Base-by-base conservation (phyloP, 2,888 invertebrate genomes). In the Leptopilina myrica region DNA sequence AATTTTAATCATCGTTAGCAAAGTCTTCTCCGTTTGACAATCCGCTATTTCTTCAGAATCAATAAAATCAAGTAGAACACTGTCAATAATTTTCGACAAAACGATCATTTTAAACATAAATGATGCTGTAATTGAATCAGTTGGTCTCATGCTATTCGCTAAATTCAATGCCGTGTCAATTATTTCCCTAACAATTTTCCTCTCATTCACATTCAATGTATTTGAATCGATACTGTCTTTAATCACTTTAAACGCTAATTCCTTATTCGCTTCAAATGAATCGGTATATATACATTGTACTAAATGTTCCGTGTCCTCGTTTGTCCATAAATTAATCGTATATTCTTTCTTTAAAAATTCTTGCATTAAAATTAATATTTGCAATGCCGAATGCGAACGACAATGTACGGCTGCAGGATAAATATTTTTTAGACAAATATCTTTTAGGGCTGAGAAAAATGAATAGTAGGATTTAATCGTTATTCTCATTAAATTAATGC, bases 231-330 rank as follows among this genome's bases (percentile, higher is more conserved):
- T 26, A 84, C 49, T 64, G 79, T 81, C 79, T 77, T 91, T 90
- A 11, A 96, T 90, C 76, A 96, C 92, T 3, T 93, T 92, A 11
- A 95, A 92, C 0, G 95, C 95, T 78, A 95, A 89, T 0, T 92
- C 92, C 89, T 97, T 97, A 89, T 97, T 97, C 9, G 92, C 92
- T 89, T 97, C 97, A 86, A 96, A 97, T 11, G 95, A 94, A 88
- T 97, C 97, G 43, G 93, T 92, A n/a, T 90, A 43, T n/a, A 96
- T 88, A 77, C 93, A 93, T 1, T 92, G 69, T 14, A 73, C n/a
- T 14, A 73, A 26, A n/a, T 5, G 20, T 20, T 56, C 26, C 33
- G 26, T 49, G 33, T 26, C 53, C 7, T 26, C 53, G 49, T 69
- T 12, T 40, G 73, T 81, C 87, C 87, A 88, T n/a, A 77, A 64